These are phyloP conservation scores for Copidosoma aretas DNA, from an alignment of 2,888 invertebrate species.

Conservation along the genomic window DNA sequence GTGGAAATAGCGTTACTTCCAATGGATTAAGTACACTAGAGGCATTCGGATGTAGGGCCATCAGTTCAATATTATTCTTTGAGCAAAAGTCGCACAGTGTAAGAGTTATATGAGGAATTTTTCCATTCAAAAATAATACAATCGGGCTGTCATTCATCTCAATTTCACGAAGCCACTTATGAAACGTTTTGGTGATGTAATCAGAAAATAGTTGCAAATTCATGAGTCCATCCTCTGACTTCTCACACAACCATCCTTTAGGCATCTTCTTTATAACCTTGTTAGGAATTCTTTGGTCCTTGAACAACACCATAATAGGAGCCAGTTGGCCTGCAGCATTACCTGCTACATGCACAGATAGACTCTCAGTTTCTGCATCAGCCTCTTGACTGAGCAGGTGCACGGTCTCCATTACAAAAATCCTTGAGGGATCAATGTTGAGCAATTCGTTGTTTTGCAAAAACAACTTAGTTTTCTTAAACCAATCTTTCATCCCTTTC, in stretches of 20 bases:
- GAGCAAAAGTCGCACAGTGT: constrained; percentile 42
- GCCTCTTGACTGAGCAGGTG: neutral
- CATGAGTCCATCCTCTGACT: constrained; percentile 13
- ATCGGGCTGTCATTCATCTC: constrained; percentile 41
- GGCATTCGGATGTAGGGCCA: constrained; percentile 41
- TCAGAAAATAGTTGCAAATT: constrained; percentile 40
- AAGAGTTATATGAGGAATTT: constrained; percentile 41
- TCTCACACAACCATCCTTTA: constrained; percentile 1
- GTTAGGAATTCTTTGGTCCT: constrained; percentile 31
- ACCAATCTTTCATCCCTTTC: constrained; percentile 8
- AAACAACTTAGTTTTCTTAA: neutral
- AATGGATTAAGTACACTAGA: constrained; percentile 42
- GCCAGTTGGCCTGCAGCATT: constrained; percentile 41
- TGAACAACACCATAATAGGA: constrained; percentile 38
- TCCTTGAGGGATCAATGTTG: constrained; percentile 10
- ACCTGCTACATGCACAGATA: constrained; percentile 13
- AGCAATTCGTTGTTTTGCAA: constrained; percentile 12
- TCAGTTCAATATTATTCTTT: constrained; percentile 42
- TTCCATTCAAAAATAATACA: constrained; percentile 46
- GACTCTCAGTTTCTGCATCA: neutral
- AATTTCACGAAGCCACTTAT: constrained; percentile 39
- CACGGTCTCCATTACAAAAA: constrained; percentile 11
- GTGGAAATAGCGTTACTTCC: constrained; percentile 40
- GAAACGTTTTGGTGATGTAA: constrained; percentile 44
- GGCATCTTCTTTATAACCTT: constrained; percentile 15